A percentile compares a stretch with the other conserved stretches of the same genome.
These are phyloP conservation scores for Hozukius guyotensis DNA, from an alignment of 2,797 vertebrate species.

Conservation along the genomic window DNA sequence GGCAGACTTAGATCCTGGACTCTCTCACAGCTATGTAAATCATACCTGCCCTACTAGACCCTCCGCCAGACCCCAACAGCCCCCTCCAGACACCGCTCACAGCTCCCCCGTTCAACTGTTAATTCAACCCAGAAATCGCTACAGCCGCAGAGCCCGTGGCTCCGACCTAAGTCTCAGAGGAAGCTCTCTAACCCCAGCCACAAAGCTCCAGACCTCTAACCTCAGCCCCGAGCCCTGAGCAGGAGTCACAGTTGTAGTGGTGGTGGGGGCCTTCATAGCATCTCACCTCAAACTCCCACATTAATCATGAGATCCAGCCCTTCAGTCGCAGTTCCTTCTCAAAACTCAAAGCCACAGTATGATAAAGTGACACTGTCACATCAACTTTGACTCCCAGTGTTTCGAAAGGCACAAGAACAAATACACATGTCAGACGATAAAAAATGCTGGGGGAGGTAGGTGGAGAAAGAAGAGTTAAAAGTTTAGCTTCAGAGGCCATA, in stretches of 20 bases:
- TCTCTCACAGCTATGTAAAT: conserved; percentile 82
- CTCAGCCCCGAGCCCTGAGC: conserved; percentile 40
- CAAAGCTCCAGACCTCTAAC: conserved; percentile 69
- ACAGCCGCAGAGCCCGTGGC: conserved; percentile 67
- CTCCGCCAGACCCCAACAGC: conserved; percentile 61
- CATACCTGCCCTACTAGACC: conserved; percentile 72
- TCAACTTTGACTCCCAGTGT: conserved; percentile 1
- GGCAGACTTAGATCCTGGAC: conserved; percentile 77
- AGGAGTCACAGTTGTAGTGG: conserved; percentile 25
- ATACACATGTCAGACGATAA: conserved; percentile 2
- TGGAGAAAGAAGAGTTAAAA: conserved; percentile 41
- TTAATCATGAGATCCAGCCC: conserved; percentile 32
- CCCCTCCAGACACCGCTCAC: conserved; percentile 71
- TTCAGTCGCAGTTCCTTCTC: neutral
- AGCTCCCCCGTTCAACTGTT: conserved; percentile 70
- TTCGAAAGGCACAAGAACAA: conserved; percentile 23
- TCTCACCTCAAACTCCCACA: conserved; percentile 23
- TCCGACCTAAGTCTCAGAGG: conserved; percentile 69
- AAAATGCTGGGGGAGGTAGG: neutral
- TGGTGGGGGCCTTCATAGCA: conserved; percentile 10
- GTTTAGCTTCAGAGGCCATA: conserved; percentile 62
- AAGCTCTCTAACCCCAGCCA: conserved; percentile 69
- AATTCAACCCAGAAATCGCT: conserved; percentile 80
- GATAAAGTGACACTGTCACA: conserved; percentile 26
- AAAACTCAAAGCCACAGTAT: neutral